Evolutionary conservation across 2,113 vertebrate species (phyloP), one percentile per base, ranked within the genome.

Genomic region (Mohoua ochrocephala): DNA sequence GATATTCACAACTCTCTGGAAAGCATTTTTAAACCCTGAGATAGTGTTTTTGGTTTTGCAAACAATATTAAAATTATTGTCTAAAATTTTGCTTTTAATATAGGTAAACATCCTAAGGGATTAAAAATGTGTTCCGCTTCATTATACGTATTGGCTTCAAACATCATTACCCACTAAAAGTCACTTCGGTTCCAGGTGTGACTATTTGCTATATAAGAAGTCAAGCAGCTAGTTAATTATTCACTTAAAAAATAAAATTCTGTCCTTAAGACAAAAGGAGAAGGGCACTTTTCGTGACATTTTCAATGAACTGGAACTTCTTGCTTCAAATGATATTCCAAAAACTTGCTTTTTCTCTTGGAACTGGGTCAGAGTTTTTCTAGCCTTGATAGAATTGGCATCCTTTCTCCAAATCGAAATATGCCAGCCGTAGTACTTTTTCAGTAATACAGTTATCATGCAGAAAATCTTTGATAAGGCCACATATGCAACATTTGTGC

Each of bases 361-460:
- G 92, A 97, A 95, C 87, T 94, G 93, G 92, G 97, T 97, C 95
- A 90, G 85, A 92, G 88, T 94, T 95, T 96, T 97, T 95, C 77
- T 96, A 95, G 92, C 83, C 93, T 95, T 96, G 88, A 94, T 91
- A 95, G 86, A 97, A 60, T 94, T 96, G 93, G 95, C 96, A 96
- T 88, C 79, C 54, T 92, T 92, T 95, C 93, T 97, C 59, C 80
- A 96, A 94, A 91, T 50, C 0, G 6, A 96, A 96, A 97, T 89
- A 86, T 96, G 95, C 87, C 89, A 96, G 92, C 80, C 70, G 13
- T 64, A 96, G 91, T 95, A 96, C 88, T 95, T 97, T 97, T 96
- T 94, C 85, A 92, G 93, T 95, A 94, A 89, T 91, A 53, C 14
- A 88, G 71, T 92, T 96, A 92, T 89, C 76, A 31, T 90, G 84